Evolutionary conservation across 2,888 invertebrate genomes (phyloP).

Genomic region (Chesias legatella): DNA sequence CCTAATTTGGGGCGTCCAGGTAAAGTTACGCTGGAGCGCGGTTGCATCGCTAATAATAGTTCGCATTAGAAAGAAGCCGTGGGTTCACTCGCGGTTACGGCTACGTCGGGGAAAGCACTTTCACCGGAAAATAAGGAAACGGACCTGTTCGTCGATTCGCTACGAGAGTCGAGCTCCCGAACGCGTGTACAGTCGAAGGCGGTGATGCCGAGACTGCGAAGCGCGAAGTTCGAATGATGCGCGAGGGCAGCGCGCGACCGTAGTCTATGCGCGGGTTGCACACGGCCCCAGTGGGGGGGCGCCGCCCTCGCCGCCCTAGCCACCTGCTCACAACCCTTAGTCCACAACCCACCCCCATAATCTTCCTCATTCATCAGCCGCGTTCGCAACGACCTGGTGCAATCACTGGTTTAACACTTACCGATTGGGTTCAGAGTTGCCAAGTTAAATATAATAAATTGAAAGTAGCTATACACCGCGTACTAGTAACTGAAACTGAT

Average conservation of each 20-base stretch:
- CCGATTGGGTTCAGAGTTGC: constrained; percentile 23
- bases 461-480: constrained; percentile 22
- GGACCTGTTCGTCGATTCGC: constrained; percentile 79
- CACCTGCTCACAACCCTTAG: constrained; percentile 40
- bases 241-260: constrained; percentile 68
- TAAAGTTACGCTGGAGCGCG: constrained; percentile 77
- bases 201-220: constrained; percentile 74
- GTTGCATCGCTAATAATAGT: constrained; percentile 73
- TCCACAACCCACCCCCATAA: constrained; percentile 22
- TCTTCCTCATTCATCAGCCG: constrained; percentile 18
- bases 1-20: constrained; percentile 81
- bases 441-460: constrained; percentile 28
- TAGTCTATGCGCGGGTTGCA: constrained; percentile 78
- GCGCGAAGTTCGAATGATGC: constrained; percentile 79
- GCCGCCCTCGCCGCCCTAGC: constrained; percentile 45
- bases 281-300: constrained; percentile 79
- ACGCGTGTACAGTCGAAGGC: constrained; percentile 75
- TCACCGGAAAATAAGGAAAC: constrained; percentile 63
- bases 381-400: constrained; percentile 5
- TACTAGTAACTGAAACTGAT: constrained; percentile 11
- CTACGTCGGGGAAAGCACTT: constrained; percentile 55
- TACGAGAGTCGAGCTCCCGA: constrained; percentile 76
- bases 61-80: constrained; percentile 60
- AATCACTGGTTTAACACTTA: constrained; percentile 17
- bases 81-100: constrained; percentile 62